These are phyloP conservation scores for Phenganax marumi DNA, from an alignment of 92 coral and sea anemone species.

Conservation along the genomic window DNA sequence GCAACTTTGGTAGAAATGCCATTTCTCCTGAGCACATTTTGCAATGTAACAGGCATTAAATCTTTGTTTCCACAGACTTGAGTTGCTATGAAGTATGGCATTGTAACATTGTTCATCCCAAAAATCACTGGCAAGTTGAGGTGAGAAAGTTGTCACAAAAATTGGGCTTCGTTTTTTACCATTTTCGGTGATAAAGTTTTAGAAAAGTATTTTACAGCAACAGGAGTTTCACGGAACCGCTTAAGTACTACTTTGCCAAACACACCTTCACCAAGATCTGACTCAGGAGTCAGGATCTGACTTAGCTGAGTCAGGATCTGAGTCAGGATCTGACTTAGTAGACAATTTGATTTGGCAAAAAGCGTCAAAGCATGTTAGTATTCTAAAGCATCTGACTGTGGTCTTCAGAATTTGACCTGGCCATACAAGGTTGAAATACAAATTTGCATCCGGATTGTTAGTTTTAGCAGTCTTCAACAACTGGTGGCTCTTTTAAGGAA, in stretches of 20 bases:
- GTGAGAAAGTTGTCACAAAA: conserved; percentile 51
- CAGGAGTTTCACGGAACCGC: conserved; percentile 55
- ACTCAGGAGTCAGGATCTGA: not conserved
- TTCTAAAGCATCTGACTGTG: too few relatives aligned
- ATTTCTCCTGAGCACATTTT: conserved; percentile 19
- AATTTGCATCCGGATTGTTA: too few relatives aligned
- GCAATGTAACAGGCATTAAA: conserved; percentile 41
- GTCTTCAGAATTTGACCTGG: too few relatives aligned
- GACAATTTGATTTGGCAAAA: too few relatives aligned
- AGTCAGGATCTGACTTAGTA: too few relatives aligned
- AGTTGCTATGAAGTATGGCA: conserved; percentile 57
- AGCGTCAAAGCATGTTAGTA: too few relatives aligned
- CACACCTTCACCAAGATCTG: conserved; percentile 60
- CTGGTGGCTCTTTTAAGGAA: too few relatives aligned
- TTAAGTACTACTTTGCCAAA: conserved; percentile 58
- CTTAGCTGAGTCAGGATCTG: too few relatives aligned
- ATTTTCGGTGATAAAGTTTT: conserved; percentile 17
- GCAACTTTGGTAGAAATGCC: not conserved
- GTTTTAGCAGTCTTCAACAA: too few relatives aligned
- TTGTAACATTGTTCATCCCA: conserved; percentile 51
- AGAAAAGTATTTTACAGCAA: conserved; percentile 66
- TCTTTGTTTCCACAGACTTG: conserved; percentile 55
- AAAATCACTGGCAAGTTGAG: conserved; percentile 51
- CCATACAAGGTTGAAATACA: too few relatives aligned
- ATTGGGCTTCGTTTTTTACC: conserved; percentile 54